phyloP scores from a whole-genome alignment of 2,888 invertebrate genomes.

The Acleris laterana region DNA sequence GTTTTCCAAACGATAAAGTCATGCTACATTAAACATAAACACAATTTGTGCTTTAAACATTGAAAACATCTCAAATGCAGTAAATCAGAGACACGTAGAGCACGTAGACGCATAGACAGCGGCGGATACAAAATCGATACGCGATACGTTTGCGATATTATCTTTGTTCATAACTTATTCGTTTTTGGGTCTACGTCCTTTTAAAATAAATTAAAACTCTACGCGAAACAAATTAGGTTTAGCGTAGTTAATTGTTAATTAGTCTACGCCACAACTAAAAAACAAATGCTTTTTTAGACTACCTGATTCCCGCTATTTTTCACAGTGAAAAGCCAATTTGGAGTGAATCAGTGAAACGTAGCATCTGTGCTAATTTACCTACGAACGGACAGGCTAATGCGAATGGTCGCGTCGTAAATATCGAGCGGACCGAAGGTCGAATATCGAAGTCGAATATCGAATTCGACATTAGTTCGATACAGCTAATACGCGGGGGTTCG shows the following conservation, averaged over 20 bases:
- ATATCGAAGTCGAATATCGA: constrained; percentile 65
- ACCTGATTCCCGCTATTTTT: constrained; percentile 66
- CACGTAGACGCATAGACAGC: constrained; percentile 35
- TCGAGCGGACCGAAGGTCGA: constrained; percentile 75
- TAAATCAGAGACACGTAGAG: constrained; percentile 28
- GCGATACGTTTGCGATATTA: constrained; percentile 25
- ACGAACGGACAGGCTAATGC: constrained; percentile 84
- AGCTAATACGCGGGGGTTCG: constrained; percentile 82
- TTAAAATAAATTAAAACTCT: not conserved
- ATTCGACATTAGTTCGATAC: constrained; percentile 80
- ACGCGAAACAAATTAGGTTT: constrained; percentile 2
- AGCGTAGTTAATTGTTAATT: constrained; percentile 35
- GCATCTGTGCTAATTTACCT: constrained; percentile 85
- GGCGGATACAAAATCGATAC: constrained; percentile 36
- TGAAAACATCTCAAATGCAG: constrained; percentile 30
- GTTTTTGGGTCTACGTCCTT: constrained; percentile 5
- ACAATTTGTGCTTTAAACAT: not conserved
- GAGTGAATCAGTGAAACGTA: constrained; percentile 83
- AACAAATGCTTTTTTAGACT: constrained; percentile 73
- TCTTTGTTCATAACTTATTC: constrained; percentile 12
- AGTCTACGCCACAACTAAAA: constrained; percentile 47
- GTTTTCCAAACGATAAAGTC: too few relatives aligned
- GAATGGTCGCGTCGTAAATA: constrained; percentile 80
- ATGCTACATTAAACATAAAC: not conserved
- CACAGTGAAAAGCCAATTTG: constrained; percentile 83